Conservation (phyloP, 2,797 vertebrate genomes). For the Glossophaga mutica region DNA sequence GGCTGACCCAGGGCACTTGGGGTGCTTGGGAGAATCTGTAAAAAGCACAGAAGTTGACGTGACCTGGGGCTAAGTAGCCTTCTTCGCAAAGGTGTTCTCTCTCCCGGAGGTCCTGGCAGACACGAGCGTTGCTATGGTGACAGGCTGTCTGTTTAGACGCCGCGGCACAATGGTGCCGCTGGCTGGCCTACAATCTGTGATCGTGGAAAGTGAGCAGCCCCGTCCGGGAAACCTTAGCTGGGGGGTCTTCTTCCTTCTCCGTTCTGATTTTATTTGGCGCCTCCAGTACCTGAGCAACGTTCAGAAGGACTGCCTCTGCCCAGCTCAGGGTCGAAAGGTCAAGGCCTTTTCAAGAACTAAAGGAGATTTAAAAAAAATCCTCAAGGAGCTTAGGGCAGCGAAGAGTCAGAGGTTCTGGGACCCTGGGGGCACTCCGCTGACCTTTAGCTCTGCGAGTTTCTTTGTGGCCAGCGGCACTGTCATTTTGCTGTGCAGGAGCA, state of each 20-base stretch:
- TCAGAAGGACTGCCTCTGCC: not conserved
- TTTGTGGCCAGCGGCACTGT: not conserved
- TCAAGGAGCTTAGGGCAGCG: fast-evolving
- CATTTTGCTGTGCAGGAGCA: not conserved
- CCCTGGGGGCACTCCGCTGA: not conserved
- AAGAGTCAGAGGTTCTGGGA: not conserved
- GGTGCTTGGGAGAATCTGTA: not conserved
- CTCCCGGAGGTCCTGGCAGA: not conserved
- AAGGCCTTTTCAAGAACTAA: not conserved
- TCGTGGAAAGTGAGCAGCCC: not conserved
- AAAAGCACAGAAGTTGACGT: conserved; percentile 26
- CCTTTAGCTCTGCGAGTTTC: not conserved
- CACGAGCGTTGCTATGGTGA: conserved; percentile 58
- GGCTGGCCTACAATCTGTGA: not conserved
- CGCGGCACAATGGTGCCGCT: fast-evolving
- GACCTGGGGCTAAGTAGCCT: conserved; percentile 14
- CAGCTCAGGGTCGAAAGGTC: fast-evolving
- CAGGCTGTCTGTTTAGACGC: not conserved
- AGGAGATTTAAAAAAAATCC: not conserved
- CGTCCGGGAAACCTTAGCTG: not conserved
- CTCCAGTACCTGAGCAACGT: not conserved
- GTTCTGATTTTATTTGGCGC: not conserved
- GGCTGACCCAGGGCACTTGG: not conserved
- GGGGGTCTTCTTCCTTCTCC: not conserved
- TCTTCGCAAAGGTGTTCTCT: conserved; percentile 6